A percentile compares a stretch with the other conserved stretches of the same genome.
Conservation (phyloP, 2,113 vertebrate genomes). For the Dromaius novaehollandiae region DNA sequence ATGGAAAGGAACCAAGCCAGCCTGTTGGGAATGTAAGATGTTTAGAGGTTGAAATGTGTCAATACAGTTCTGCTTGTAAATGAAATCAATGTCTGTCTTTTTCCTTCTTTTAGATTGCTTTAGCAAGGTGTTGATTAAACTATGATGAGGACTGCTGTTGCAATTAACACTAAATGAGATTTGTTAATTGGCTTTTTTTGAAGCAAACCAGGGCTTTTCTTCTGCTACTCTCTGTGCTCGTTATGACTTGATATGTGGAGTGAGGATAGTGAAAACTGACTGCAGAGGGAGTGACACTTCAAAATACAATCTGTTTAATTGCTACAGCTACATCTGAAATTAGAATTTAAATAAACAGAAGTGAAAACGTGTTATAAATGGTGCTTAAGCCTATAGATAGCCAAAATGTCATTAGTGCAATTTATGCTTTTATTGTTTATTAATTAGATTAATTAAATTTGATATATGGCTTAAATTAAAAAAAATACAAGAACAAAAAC, state of each 20-base stretch:
- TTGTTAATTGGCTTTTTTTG: constrained; percentile 62
- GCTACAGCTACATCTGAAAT: not conserved
- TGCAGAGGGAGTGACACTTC: constrained; percentile 17
- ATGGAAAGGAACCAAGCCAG: not conserved
- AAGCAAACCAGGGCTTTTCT: constrained; percentile 6
- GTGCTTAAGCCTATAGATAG: not conserved
- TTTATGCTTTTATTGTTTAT: not conserved
- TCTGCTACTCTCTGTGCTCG: not conserved
- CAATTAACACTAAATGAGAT: constrained; percentile 62
- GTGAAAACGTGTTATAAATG: not conserved
- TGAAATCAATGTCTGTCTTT: constrained; percentile 12
- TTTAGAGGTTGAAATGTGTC: constrained; percentile 6
- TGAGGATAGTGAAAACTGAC: constrained; percentile 38
- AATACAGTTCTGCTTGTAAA: not conserved
- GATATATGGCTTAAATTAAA: not conserved
- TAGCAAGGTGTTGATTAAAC: constrained; percentile 69
- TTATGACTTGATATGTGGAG: not conserved
- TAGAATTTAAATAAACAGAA: constrained; percentile 33
- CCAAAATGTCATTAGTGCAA: not conserved
- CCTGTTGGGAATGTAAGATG: not conserved
- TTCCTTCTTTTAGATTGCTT: constrained; percentile 7
- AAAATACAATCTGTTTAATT: constrained; percentile 50
- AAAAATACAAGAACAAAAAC: not conserved
- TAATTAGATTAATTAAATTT: constrained; percentile 10
- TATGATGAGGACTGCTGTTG: not conserved